Evolutionary conservation across 1,140 invertebrate genomes (phyloP).

Genomic region (Ridgeia piscesae): DNA sequence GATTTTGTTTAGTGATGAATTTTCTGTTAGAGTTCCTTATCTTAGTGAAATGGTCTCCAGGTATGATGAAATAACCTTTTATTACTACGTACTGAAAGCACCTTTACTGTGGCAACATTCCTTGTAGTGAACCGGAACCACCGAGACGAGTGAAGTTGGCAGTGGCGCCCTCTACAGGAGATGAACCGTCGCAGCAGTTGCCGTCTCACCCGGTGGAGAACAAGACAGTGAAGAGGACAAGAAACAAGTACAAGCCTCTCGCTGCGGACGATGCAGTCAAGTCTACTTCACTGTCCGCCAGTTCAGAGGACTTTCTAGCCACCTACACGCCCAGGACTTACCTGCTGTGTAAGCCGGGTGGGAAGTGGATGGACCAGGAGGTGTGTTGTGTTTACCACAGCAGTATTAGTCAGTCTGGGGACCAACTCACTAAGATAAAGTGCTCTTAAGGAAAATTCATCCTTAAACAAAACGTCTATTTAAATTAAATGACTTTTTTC

Average conservation of each 20-base stretch:
- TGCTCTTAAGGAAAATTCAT: too few species aligned
- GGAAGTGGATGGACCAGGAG: conserved; percentile 40
- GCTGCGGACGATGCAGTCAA: conserved; percentile 40
- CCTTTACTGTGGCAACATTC: neutral
- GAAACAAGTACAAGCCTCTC: conserved; percentile 32
- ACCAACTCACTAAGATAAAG: too few species aligned
- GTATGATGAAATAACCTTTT: neutral
- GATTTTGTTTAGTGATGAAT: too few species aligned
- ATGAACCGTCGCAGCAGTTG: neutral
- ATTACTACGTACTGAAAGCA: neutral
- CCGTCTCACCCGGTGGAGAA: conserved; percentile 19
- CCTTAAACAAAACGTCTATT: too few species aligned
- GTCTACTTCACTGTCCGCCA: conserved; percentile 33
- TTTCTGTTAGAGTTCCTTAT: too few species aligned
- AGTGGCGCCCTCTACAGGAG: neutral
- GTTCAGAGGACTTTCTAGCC: conserved; percentile 30
- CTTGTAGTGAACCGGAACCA: conserved; percentile 27
- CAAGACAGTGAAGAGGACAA: conserved; percentile 39
- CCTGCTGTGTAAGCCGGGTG: conserved; percentile 42
- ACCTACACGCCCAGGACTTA: conserved; percentile 36
- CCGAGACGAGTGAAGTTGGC: conserved; percentile 23
- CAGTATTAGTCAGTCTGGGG: too few species aligned
- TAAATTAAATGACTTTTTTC: too few species aligned
- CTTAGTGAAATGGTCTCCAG: too few species aligned
- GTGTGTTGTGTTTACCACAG: conserved; percentile 18